Percentiles rank a stretch among this genome's conserved stretches.
phyloP scores from a whole-genome alignment of 2,888 invertebrate species.

The Sturmia bella region DNA sequence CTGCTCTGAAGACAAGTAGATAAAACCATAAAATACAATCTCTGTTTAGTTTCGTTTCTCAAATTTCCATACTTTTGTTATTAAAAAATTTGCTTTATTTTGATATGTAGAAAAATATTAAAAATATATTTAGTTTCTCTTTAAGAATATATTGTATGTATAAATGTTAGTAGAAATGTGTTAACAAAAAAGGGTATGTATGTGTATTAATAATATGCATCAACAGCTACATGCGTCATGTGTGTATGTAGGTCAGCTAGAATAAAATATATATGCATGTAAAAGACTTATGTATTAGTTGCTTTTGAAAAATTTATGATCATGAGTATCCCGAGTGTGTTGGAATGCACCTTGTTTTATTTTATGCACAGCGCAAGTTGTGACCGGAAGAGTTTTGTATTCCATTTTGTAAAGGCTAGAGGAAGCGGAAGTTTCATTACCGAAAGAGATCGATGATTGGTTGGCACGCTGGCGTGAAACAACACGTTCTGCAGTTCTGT shows the following conservation, averaged over 20 bases:
- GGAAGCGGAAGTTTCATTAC: slow-evolving; percentile 84
- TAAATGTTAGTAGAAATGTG: slow-evolving; percentile 52
- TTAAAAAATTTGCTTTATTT: slow-evolving; percentile 37
- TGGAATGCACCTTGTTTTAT: slow-evolving; percentile 90
- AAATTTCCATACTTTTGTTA: slow-evolving; percentile 35
- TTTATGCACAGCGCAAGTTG: slow-evolving; percentile 90
- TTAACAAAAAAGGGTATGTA: slow-evolving; percentile 40
- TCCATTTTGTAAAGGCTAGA: slow-evolving; percentile 89
- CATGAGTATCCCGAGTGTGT: slow-evolving; percentile 91
- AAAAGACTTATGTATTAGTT: slow-evolving; percentile 63
- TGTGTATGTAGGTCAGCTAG: neutral
- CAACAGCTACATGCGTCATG: slow-evolving; percentile 10
- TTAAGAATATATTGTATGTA: slow-evolving; percentile 28
- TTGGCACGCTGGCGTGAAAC: slow-evolving; percentile 84
- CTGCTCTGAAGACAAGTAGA: too few relatives aligned
- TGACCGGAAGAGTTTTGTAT: slow-evolving; percentile 86
- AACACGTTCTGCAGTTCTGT: slow-evolving; percentile 74
- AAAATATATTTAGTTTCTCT: slow-evolving; percentile 50
- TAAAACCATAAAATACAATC: neutral
- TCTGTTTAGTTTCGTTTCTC: neutral
- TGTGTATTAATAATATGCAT: slow-evolving; percentile 42
- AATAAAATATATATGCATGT: slow-evolving; percentile 17
- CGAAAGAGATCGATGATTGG: slow-evolving; percentile 89
- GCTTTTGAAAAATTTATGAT: slow-evolving; percentile 90
- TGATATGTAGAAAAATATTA: slow-evolving; percentile 53